Base-by-base conservation (phyloP, 2,113 vertebrate species). In the Lophotis ruficrista region DNA sequence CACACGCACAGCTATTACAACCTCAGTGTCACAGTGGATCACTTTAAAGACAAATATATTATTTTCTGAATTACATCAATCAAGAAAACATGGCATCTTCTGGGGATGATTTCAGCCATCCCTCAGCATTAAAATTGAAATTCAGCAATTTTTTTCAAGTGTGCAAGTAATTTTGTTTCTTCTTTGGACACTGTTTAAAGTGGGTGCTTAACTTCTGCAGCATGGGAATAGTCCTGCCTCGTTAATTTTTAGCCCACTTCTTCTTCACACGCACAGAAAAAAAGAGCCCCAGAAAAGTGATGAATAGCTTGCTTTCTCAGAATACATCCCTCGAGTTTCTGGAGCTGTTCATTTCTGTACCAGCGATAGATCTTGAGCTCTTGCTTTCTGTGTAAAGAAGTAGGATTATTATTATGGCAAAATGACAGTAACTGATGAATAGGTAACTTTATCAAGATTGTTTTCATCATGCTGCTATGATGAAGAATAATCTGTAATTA, bases 401-500 rank as follows among this genome's bases (percentile, higher is more conserved):
- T 11, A 86, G n/a, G n/a, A 90, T 85, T 77, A 78, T 83, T 87
- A 43, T 91, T 61, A 62, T 6, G 27, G 62, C 41, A 10, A 90
- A 90, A 76, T 83, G 85, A 94, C 82, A 94, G 77, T 70, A 54
- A 83, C 31, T 88, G 82, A 94, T 95, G 92, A 92, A 95, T 66
- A 82, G 51, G 85, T 64, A 88, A 93, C 68, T 95, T 96, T 85
- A 95, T 88, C 75, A 86, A 88, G 87, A 95, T 92, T 70, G 90
- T 92, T 97, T 95, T 94, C 57, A 87, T 88, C 58, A 11, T 70
- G 71, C 60, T 76, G 35, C 64, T 96, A 2, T 58, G 62, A 95
- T 77, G 75, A 94, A 87, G 79, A 90, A 70, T 90, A 90, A 93
- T 93, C 66, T 88, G 75, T 90, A 91, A 94, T 95, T 96, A 88